A percentile compares a stretch with the other conserved stretches of the same genome.
phyloP scores from a whole-genome alignment of 2,113 vertebrate genomes.

The Hyla sarda region DNA sequence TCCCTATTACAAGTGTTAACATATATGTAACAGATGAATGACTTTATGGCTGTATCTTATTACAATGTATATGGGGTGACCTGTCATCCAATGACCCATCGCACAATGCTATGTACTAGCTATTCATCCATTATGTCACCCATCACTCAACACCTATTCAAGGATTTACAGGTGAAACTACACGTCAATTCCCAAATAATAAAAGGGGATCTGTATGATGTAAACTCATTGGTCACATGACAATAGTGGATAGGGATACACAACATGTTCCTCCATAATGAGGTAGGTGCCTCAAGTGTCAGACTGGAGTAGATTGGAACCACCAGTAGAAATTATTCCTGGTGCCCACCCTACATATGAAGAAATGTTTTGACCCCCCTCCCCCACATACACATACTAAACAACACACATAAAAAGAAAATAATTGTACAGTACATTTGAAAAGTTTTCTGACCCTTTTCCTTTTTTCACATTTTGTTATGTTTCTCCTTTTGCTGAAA shows the following conservation, averaged over 20 bases:
- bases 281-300: too few relatives aligned
- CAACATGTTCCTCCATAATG: neutral
- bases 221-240: neutral
- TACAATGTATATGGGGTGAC: neutral
- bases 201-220: neutral
- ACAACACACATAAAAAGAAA: too few relatives aligned
- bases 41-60: neutral
- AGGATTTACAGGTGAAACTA: neutral
- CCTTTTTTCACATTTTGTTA: too few relatives aligned
- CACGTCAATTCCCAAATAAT: neutral
- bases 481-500: too few relatives aligned
- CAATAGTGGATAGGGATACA: neutral
- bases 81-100: neutral
- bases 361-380: too few relatives aligned
- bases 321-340: too few relatives aligned
- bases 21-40: neutral
- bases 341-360: too few relatives aligned
- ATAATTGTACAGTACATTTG: too few relatives aligned
- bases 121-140: neutral
- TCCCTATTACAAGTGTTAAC: neutral
- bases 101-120: neutral
- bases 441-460: too few relatives aligned
- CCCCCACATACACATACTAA: too few relatives aligned
- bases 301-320: too few relatives aligned
- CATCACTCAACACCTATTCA: neutral